Evolutionary conservation across 2,888 invertebrate species (phyloP), one percentile per base, ranked within the genome.

Genomic region (Aplocera efformata): DNA sequence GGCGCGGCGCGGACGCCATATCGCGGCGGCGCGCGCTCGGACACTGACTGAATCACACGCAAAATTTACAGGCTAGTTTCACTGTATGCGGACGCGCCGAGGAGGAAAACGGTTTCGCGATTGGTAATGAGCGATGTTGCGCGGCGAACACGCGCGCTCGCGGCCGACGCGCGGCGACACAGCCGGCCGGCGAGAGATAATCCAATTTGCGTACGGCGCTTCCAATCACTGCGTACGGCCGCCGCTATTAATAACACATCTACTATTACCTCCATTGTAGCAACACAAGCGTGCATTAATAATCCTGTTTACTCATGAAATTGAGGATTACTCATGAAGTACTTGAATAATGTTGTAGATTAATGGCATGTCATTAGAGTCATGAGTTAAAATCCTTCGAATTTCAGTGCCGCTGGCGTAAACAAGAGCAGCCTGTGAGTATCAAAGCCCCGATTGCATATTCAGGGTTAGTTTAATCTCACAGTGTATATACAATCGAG

Each of bases 21-120:
- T 67, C 73, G 69, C 52, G 56, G 50, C 64, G 66, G 62, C 66
- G 70, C 68, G 63, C 68, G 67, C 58, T 17, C 49, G 62, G 57
- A 56, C 60, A 40, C 50, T 50, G 53, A 20, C 27, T 23, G 13
- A 17, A 2, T 17, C 3, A 17, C 24, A 38, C 10, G 10, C 27
- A 28, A 17, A 35, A 24, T 17, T 17, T 24, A n/a, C 22, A 22
- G 20, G 20, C 22, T 5, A 17, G 22, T 22, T 6, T 22, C 4
- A n/a, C 4, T 22, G 22, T 5, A 6, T 25, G 33, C 34, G 28
- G n/a, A 10, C 22, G 22, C 40, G 9, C 21, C 22, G 27, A 20
- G 3, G 13, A 17, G 13, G 13, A 17, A 17, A 17, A 17, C 13
- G 13, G 3, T 5, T 5, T 17, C 2, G 13, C 5, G 2, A 17